A percentile compares a stretch with the other conserved stretches of the same genome.
Conservation (phyloP, 2,113 vertebrate species). For the Origma solitaria region DNA sequence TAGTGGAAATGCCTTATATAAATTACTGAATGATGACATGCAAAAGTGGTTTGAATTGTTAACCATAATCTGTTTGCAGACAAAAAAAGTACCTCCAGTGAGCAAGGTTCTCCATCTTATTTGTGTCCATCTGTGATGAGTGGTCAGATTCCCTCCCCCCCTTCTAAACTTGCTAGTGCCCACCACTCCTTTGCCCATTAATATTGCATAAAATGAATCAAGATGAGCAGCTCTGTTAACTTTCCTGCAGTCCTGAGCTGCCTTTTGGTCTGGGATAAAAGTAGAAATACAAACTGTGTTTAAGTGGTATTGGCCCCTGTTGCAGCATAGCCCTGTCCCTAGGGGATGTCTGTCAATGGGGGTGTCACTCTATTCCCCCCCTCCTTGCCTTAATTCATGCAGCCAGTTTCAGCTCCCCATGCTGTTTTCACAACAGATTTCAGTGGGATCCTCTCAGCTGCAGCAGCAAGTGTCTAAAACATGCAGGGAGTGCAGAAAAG, state of each 20-base stretch:
- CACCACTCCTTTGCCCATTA: slow-evolving; percentile 25
- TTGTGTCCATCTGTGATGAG: slow-evolving; percentile 29
- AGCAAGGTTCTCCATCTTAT: slow-evolving; percentile 41
- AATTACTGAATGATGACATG: slow-evolving; percentile 45
- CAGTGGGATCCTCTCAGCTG: background rate
- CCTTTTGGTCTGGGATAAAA: background rate
- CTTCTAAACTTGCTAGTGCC: slow-evolving; percentile 41
- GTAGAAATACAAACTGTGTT: background rate
- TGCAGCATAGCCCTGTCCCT: background rate
- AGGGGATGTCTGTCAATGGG: background rate
- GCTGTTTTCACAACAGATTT: slow-evolving; percentile 14
- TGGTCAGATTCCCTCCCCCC: background rate
- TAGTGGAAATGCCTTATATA: slow-evolving; percentile 59
- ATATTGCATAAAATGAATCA: slow-evolving; percentile 15
- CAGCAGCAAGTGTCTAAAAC: slow-evolving; percentile 14
- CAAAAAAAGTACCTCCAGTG: slow-evolving; percentile 60
- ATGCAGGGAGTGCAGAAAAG: background rate
- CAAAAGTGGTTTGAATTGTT: slow-evolving; percentile 40
- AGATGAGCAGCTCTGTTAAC: slow-evolving; percentile 7
- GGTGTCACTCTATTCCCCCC: background rate
- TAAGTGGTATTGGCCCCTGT: background rate
- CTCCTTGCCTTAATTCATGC: slow-evolving; percentile 38
- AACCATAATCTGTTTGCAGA: slow-evolving; percentile 38
- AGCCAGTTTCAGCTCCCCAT: slow-evolving; percentile 11
- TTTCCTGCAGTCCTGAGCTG: slow-evolving; percentile 6